A percentile compares a stretch with the other conserved stretches of the same genome.
Evolutionary conservation across 1,140 invertebrate species (phyloP).

Genomic region (Aphelenchoides avenae): DNA sequence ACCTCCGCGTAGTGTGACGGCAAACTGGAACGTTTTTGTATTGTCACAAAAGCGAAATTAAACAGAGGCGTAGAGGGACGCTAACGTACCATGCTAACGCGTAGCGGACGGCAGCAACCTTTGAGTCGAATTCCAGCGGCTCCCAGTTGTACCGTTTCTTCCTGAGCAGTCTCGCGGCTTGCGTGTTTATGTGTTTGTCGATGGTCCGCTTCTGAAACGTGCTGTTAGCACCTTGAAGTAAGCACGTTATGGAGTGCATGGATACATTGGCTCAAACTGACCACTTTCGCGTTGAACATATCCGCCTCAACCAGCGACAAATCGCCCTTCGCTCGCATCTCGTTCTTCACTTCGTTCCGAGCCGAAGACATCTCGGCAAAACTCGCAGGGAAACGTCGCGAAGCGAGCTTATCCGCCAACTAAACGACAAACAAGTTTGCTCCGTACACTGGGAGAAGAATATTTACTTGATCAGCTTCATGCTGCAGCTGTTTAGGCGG

Average conservation of each 20-base stretch:
- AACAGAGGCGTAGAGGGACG: constrained; percentile 4
- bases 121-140: constrained; percentile 32
- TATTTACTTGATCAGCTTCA: constrained; percentile 36
- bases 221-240: neutral
- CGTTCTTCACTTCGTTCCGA: constrained; percentile 21
- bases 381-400: constrained; percentile 36
- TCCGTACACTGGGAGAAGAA: neutral
- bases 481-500: constrained; percentile 38
- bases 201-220: constrained; percentile 9
- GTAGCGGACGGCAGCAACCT: constrained; percentile 37
- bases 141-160: constrained; percentile 47
- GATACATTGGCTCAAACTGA: constrained; percentile 4
- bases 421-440: constrained; percentile 3
- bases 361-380: constrained; percentile 30
- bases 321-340: constrained; percentile 26
- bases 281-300: constrained; percentile 3
- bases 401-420: constrained; percentile 31
- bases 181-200: constrained; percentile 12
- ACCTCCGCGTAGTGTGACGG: constrained; percentile 40
- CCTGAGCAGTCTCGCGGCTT: constrained; percentile 25
- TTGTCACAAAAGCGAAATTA: constrained; percentile 2
- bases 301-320: neutral
- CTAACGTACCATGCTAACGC: constrained; percentile 33
- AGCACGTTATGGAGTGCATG: too few species aligned
- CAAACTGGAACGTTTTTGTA: constrained; percentile 19